These are phyloP conservation scores for Grantiella picta DNA, from an alignment of 2,113 vertebrate species.

Conservation along the genomic window DNA sequence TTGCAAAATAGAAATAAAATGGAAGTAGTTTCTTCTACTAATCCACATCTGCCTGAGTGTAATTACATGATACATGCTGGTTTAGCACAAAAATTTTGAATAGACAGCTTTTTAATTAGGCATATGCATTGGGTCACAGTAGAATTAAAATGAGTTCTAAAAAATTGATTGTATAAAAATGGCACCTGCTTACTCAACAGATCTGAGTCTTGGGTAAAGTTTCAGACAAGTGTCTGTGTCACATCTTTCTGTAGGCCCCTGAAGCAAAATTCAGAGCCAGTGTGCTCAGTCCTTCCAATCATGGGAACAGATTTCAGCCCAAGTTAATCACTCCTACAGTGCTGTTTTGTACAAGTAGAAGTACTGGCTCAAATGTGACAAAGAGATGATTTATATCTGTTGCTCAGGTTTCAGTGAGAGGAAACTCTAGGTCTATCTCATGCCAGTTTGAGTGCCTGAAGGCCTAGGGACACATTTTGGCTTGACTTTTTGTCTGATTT, in stretches of 20 bases:
- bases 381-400: neutral
- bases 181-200: slow-evolving; percentile 9
- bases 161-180: slow-evolving; percentile 5
- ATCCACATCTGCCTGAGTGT: slow-evolving; percentile 68
- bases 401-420: neutral
- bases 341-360: neutral
- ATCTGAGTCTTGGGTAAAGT: neutral
- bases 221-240: neutral
- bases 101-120: slow-evolving; percentile 65
- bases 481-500: neutral
- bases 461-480: neutral
- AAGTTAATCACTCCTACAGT: neutral
- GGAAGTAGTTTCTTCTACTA: slow-evolving; percentile 58
- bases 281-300: neutral
- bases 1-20: slow-evolving; percentile 66
- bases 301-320: neutral
- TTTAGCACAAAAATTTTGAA: slow-evolving; percentile 57
- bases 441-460: neutral
- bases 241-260: neutral
- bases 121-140: slow-evolving; percentile 48
- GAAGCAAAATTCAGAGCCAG: neutral
- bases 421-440: neutral
- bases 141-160: slow-evolving; percentile 18
- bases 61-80: slow-evolving; percentile 67
- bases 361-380: neutral